Evolutionary conservation across 2,888 invertebrate genomes (phyloP).

Genomic region (Hirtodrosophila duncani): DNA sequence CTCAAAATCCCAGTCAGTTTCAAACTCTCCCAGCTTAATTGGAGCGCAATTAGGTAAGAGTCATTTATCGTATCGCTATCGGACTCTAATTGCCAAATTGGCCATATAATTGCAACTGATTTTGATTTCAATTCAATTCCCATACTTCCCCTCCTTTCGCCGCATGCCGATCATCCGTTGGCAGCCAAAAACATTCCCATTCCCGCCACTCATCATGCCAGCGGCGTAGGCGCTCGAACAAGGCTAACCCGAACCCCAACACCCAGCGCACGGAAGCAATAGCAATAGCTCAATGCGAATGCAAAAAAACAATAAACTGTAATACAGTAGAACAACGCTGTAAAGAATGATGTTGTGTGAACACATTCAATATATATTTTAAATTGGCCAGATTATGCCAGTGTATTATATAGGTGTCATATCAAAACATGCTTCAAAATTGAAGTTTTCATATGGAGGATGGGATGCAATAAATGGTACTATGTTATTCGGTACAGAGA

Average conservation of each 20-base stretch:
- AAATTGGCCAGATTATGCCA: too few relatives aligned
- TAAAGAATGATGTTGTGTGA: too few relatives aligned
- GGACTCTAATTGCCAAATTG: conserved; percentile 26
- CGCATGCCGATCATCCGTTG: conserved; percentile 7
- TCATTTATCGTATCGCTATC: conserved; percentile 20
- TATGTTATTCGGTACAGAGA: too few relatives aligned
- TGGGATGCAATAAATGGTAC: too few relatives aligned
- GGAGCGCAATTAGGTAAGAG: conserved; percentile 26
- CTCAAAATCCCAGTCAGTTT: too few relatives aligned
- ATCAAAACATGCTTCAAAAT: too few relatives aligned
- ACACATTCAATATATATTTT: too few relatives aligned
- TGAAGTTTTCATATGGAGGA: too few relatives aligned
- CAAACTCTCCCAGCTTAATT: conserved; percentile 19
- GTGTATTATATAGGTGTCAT: too few relatives aligned
- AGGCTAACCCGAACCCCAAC: conserved; percentile 39
- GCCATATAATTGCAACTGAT: conserved; percentile 12
- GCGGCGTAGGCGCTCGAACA: conserved; percentile 27
- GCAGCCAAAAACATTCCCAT: conserved; percentile 35
- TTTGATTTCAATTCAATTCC: conserved; percentile 3
- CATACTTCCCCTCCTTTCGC: too few relatives aligned
- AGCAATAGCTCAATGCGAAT: conserved; percentile 23
- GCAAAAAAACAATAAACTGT: too few relatives aligned
- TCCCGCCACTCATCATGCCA: conserved; percentile 38
- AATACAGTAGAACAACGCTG: too few relatives aligned
- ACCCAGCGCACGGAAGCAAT: conserved; percentile 36